Evolutionary conservation across 2,113 vertebrate genomes (phyloP), one percentile per base, ranked within the genome.

Genomic region (Lampris megalopsis): DNA sequence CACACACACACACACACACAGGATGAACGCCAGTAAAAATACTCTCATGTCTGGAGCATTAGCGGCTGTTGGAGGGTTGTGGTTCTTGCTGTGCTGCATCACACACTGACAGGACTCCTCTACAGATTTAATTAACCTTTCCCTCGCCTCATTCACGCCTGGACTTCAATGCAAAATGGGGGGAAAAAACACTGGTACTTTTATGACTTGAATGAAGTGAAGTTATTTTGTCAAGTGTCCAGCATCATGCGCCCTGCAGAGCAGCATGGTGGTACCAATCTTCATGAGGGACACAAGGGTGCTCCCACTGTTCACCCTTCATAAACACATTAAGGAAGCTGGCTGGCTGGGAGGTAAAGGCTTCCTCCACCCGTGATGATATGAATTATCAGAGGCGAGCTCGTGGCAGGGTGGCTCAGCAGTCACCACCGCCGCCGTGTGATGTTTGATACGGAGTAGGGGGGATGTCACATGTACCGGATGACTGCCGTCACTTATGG

Each of bases 111-210:
- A 50, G 68, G 75, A 86, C 86, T 91, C 82, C 71, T 79, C 84
- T 8, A 74, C 87, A 82, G 83, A 87, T 91, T 91, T 89, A 85
- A 91, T 92, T 90, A 91, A 91, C 90, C 89, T 90, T 90, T 83
- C 75, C 54, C 71, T 79, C 75, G 81, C 74, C 74, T 68, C 47
- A 43, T 79, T 85, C 82, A 68, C 74, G 73, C 73, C 76, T 9
- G 48, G 8, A 64, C 64, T 75, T 61, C 38, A 49, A 57, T 78
- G 66, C 68, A 84, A 69, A 87, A 83, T 43, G 24, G 56, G 63
- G 64, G 63, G 36, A 47, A 74, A 69, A 61, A 60, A 61, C 40
- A 40, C 54, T 0, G 24, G 67, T 49, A 52, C 56, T 67, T 66
- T 65, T 73, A 71, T 69, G 63, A 78, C 67, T 45, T 73, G 35